phyloP scores from a whole-genome alignment of 1,140 invertebrate genomes.

The Drosophila ambigua region DNA sequence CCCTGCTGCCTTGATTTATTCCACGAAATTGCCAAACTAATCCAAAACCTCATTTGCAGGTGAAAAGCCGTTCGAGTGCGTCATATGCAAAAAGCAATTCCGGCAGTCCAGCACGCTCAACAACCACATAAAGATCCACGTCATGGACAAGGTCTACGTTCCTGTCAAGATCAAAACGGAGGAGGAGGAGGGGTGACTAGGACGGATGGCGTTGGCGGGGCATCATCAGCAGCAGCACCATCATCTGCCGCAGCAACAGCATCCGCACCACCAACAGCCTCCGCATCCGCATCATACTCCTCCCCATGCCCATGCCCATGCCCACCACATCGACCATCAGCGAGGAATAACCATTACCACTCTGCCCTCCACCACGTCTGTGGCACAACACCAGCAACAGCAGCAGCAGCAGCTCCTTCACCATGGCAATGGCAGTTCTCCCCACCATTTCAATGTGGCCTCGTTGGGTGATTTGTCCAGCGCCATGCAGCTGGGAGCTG shows the following conservation, averaged over 20 bases:
- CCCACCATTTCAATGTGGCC: conserved; percentile 77
- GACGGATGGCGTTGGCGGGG: conserved; percentile 79
- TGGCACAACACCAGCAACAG: conserved; percentile 59
- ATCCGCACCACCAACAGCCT: conserved; percentile 56
- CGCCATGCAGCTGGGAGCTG: conserved; percentile 74
- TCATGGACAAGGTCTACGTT: conserved; percentile 83
- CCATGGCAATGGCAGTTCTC: conserved; percentile 57
- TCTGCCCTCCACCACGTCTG: conserved; percentile 57
- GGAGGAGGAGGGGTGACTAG: conserved; percentile 83
- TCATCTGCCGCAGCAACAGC: conserved; percentile 36
- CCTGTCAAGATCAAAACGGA: conserved; percentile 83
- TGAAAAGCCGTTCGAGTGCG: conserved; percentile 84
- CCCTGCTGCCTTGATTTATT: neutral
- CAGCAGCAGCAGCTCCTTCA: conserved; percentile 60
- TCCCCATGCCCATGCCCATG: conserved; percentile 1
- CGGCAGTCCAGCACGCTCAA: conserved; percentile 83
- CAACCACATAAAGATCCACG: conserved; percentile 84
- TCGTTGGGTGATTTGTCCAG: conserved; percentile 72
- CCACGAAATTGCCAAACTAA: conserved; percentile 1
- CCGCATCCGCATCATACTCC: conserved; percentile 43
- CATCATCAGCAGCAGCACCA: conserved; percentile 57
- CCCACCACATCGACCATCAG: conserved; percentile 57
- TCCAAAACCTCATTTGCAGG: conserved; percentile 59
- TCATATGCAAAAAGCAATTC: conserved; percentile 84
- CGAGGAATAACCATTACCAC: conserved; percentile 67